Conservation (phyloP, 1,140 invertebrate species). For the Solenopsis fugax region DNA sequence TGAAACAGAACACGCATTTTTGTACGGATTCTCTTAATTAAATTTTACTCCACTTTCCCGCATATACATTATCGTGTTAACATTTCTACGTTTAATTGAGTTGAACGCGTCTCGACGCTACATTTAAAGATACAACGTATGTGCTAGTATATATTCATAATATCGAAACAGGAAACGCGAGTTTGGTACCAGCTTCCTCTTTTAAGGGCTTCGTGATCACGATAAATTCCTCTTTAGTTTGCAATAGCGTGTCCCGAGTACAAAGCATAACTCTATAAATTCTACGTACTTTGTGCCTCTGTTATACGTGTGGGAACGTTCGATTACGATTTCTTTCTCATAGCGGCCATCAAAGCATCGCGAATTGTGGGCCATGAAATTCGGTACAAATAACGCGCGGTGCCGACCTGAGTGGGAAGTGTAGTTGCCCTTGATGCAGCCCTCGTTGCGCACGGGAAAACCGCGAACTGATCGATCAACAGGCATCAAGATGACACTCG, state of each 20-base stretch:
- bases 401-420: constrained; percentile 62
- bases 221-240: constrained; percentile 53
- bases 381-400: constrained; percentile 68
- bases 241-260: background rate
- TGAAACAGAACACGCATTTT: constrained; percentile 28
- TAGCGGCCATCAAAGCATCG: constrained; percentile 63
- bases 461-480: constrained; percentile 46
- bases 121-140: constrained; percentile 22
- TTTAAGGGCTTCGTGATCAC: background rate
- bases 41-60: constrained; percentile 26
- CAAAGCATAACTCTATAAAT: constrained; percentile 61
- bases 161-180: background rate
- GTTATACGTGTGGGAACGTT: background rate
- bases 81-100: constrained; percentile 18
- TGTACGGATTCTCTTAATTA: constrained; percentile 43
- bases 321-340: constrained; percentile 74
- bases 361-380: constrained; percentile 77
- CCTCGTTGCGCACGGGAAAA: constrained; percentile 2
- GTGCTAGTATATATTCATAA: background rate
- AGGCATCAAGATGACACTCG: constrained; percentile 11
- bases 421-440: constrained; percentile 70
- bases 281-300: constrained; percentile 14
- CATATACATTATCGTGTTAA: background rate
- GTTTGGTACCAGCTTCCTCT: background rate
- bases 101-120: background rate